Conservation (phyloP, 2,113 vertebrate species). For the Abramis brama region DNA sequence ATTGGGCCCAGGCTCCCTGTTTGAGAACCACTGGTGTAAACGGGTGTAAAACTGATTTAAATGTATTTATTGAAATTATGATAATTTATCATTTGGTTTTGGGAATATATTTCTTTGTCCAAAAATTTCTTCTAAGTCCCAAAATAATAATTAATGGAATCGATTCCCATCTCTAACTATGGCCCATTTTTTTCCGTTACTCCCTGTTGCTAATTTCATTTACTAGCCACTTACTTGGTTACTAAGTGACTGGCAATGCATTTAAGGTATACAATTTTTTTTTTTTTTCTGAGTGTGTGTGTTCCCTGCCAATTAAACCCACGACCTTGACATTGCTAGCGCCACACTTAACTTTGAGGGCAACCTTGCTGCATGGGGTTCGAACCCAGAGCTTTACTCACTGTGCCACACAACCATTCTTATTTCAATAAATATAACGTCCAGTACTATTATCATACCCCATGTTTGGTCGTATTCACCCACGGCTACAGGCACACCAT, state of each 20-base stretch:
- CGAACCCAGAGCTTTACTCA: neutral
- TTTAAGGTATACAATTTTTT: neutral
- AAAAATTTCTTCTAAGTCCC: too few species aligned
- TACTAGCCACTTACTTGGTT: neutral
- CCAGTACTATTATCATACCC: neutral
- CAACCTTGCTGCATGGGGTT: neutral
- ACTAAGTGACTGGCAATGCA: neutral
- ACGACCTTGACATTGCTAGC: neutral
- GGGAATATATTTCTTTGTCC: too few species aligned
- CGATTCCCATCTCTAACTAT: too few species aligned
- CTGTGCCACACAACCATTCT: neutral
- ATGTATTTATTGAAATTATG: too few species aligned
- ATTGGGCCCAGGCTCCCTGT: too few species aligned
- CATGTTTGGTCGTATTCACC: neutral
- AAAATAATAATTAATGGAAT: too few species aligned
- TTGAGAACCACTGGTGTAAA: too few species aligned
- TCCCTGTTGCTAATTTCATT: neutral
- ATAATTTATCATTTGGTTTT: too few species aligned
- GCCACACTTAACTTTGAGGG: neutral
- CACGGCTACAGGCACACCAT: conserved; percentile 8
- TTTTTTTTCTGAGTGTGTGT: neutral
- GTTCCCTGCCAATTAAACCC: neutral
- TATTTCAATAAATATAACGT: neutral
- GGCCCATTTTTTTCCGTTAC: neutral
- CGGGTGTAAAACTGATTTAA: too few species aligned